Evolutionary conservation across 1,140 invertebrate species (phyloP).

Genomic region (Anastrepha ludens): DNA sequence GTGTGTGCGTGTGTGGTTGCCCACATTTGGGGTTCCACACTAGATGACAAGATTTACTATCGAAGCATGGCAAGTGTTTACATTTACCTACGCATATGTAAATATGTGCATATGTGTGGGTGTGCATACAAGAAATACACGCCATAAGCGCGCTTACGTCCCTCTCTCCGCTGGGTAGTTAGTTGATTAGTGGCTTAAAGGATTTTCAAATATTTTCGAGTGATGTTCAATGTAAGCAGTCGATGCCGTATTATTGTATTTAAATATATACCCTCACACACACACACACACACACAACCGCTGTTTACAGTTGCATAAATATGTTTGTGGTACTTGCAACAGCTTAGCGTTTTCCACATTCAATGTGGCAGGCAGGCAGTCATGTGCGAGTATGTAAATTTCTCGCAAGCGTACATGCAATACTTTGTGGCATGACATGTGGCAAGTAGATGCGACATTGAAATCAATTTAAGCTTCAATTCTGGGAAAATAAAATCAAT

Average conservation of each 20-base stretch:
- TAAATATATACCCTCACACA: neutral
- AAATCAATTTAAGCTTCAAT: constrained; percentile 3
- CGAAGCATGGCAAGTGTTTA: neutral
- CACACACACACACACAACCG: neutral
- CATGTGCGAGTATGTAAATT: neutral
- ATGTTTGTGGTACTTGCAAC: no score
- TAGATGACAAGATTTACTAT: neutral
- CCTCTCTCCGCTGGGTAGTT: neutral
- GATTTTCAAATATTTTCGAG: constrained; percentile 13
- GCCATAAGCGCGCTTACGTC: neutral
- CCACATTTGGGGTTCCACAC: constrained; percentile 22
- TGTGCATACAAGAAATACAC: no score
- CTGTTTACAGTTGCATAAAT: neutral
- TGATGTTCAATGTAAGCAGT: neutral
- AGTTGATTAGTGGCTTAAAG: constrained; percentile 20
- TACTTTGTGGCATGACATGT: neutral
- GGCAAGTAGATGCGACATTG: neutral
- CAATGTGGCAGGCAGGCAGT: neutral
- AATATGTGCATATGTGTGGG: neutral
- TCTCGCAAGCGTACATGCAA: neutral
- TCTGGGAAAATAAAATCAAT: no score
- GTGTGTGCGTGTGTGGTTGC: neutral
- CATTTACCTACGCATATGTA: neutral
- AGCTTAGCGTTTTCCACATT: neutral
- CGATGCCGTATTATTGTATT: neutral